Conservation (phyloP, 2,888 invertebrate species). For the Escarpia spicata region DNA sequence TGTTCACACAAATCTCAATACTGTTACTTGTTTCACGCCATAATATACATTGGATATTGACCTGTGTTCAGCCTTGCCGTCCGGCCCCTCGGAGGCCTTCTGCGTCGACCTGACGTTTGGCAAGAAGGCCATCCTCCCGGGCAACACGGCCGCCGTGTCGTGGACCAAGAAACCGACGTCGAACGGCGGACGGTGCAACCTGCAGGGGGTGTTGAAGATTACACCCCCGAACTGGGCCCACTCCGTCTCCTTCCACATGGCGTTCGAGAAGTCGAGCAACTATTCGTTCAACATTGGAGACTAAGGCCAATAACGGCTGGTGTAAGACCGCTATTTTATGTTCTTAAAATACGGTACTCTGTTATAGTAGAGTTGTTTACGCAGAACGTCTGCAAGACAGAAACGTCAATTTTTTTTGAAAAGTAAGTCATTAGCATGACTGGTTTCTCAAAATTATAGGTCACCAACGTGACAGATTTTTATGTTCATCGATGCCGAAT, state of each 20-base stretch:
- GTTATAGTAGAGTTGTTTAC: too few relatives aligned
- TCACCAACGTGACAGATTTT: too few relatives aligned
- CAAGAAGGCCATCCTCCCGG: not conserved
- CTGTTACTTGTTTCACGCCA: not conserved
- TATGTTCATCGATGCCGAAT: too few relatives aligned
- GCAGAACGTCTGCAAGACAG: too few relatives aligned
- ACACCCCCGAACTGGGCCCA: not conserved
- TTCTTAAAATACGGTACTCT: too few relatives aligned
- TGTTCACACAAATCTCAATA: too few relatives aligned
- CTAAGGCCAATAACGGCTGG: not conserved
- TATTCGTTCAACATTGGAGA: not conserved
- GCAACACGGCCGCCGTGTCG: not conserved
- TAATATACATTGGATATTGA: not conserved
- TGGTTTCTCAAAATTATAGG: too few relatives aligned
- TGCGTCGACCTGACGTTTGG: not conserved
- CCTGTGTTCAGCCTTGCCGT: not conserved
- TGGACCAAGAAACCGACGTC: not conserved
- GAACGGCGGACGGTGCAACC: not conserved
- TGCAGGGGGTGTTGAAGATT: not conserved
- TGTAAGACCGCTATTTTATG: not conserved
- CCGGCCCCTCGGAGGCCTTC: not conserved
- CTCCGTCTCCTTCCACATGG: not conserved
- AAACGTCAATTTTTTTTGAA: too few relatives aligned
- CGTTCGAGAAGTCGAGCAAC: not conserved
- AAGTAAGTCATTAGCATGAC: too few relatives aligned